These are phyloP conservation scores for Lophius americanus DNA, from an alignment of 2,797 vertebrate genomes.

Conservation along the genomic window DNA sequence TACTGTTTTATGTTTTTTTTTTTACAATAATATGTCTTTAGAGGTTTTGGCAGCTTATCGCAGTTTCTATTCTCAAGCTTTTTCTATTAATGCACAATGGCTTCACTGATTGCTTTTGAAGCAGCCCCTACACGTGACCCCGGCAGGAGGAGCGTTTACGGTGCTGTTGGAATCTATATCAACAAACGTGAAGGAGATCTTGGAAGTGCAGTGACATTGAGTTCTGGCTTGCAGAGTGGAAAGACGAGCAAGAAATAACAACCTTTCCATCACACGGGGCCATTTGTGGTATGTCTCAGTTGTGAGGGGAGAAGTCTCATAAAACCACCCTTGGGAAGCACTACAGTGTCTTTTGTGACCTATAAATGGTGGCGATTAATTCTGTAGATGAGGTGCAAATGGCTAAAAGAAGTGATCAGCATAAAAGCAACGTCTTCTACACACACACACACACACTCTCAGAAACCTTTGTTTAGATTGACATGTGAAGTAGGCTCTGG, in stretches of 20 bases:
- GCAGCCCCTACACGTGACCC: constrained; percentile 31
- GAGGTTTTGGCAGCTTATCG: constrained; percentile 50
- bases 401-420: constrained; percentile 35
- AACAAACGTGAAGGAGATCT: constrained; percentile 24
- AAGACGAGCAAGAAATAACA: constrained; percentile 42
- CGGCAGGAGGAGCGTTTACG: constrained; percentile 15
- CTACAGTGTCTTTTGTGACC: constrained; percentile 32
- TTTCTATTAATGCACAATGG: constrained; percentile 53
- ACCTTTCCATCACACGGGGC: constrained; percentile 18
- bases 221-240: constrained; percentile 35
- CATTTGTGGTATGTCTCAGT: constrained; percentile 33
- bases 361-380: constrained; percentile 29
- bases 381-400: constrained; percentile 30
- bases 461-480: constrained; percentile 39
- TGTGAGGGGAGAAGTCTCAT: constrained; percentile 34
- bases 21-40: constrained; percentile 45
- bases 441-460: not conserved
- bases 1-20: constrained; percentile 32
- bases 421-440: constrained; percentile 10
- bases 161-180: constrained; percentile 43
- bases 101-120: constrained; percentile 54
- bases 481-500: constrained; percentile 56
- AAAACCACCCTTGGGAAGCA: constrained; percentile 30
- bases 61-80: constrained; percentile 29
- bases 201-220: constrained; percentile 16